Evolutionary conservation across 2,888 invertebrate genomes (phyloP), one percentile per base, ranked within the genome.

Genomic region (Synanthedon andrenaeformis): DNA sequence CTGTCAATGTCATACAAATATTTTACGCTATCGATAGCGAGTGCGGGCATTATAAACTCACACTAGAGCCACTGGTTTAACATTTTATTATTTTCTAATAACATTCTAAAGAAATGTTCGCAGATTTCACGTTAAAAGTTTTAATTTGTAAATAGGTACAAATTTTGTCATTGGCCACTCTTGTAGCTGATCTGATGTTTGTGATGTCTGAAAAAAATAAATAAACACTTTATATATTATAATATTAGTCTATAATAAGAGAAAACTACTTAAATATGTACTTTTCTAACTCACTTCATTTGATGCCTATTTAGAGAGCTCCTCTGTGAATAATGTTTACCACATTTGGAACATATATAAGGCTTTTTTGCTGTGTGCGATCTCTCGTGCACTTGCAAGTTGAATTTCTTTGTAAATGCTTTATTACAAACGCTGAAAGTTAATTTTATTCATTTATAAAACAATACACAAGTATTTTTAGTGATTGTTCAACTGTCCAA

Each of bases 301-400:
- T 64, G 53, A 58, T 91, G 90, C 35, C 89, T 75, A 4, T 78
- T 71, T 1, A 91, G 65, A 0, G 89, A 85, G 51, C 89, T 86
- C 0, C 79, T 74, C 58, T 90, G 89, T 1, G 83, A 82, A 62
- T 89, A 90, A 28, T 72, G 68, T 57, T 87, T 88, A 2, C 82
- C 84, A 59, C 90, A 90, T 10, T 67, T 65, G 6, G 68, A 62
- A 59, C 90, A 90, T 1, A 70, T 62, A 61, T 86, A 82, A 1
- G 81, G 77, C 51, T 81, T 79, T 55, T 86, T 86, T 0, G 89
- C 89, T 0, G 79, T 78, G 63, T 90, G 90, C 0, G 86, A 82
- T 1, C 75, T 64, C 59, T 83, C 81, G 58, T 90, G 90, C 17
- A 87, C 70, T 0, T 76, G 78, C 51, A 90, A 58, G 56, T 89